These are phyloP conservation scores for Peromyscus californicus DNA, from an alignment of 2,113 vertebrate genomes.

Conservation along the genomic window DNA sequence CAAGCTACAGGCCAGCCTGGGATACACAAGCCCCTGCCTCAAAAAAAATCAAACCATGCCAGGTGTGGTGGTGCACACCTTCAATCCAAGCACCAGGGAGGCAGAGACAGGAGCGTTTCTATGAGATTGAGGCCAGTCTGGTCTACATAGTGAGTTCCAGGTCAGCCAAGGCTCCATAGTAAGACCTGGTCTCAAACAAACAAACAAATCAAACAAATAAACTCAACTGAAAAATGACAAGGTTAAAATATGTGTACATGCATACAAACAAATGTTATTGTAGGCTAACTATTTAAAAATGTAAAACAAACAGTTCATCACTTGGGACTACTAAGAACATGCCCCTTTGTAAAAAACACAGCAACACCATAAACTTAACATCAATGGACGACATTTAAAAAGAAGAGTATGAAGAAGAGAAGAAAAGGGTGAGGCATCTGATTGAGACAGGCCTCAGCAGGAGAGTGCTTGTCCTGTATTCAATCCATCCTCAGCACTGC, in stretches of 20 bases:
- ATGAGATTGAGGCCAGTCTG: not conserved
- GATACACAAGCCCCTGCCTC: not conserved
- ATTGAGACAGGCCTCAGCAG: not conserved
- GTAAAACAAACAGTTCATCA: not conserved
- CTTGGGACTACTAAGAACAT: constrained; percentile 2
- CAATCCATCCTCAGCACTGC: not conserved
- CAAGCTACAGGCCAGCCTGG: not conserved
- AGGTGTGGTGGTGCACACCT: not conserved
- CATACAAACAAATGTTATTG: constrained; percentile 10
- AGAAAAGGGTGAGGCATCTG: not conserved
- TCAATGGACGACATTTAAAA: not conserved
- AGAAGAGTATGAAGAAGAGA: not conserved
- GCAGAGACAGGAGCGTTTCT: not conserved
- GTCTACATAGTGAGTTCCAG: not conserved
- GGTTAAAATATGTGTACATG: not conserved
- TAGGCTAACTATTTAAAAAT: constrained; percentile 42
- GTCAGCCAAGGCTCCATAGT: not conserved
- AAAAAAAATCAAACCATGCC: not conserved
- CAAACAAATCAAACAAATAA: not conserved
- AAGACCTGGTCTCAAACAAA: not conserved
- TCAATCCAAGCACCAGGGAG: not conserved
- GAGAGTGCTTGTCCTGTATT: not conserved
- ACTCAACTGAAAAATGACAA: constrained; percentile 7
- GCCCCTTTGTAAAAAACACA: not conserved
- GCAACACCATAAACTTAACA: constrained; percentile 31